Base-by-base conservation (phyloP, 2,888 invertebrate species). In the Himalopsyche anomala region DNA sequence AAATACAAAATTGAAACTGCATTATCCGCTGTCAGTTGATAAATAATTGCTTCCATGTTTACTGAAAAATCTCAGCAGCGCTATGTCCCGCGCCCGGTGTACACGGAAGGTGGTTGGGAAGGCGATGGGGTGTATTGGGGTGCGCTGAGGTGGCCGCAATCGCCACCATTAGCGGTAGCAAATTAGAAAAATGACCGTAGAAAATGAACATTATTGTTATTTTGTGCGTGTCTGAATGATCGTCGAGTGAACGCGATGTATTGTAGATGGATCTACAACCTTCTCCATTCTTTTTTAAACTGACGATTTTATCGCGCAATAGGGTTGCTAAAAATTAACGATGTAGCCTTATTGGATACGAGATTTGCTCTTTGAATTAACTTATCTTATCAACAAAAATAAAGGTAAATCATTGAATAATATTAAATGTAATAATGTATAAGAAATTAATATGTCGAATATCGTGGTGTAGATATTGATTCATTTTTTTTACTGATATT, bases 151-250 rank as follows among this genome's bases (percentile, higher is more conserved):
- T 38, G 74, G 74, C 36, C 74, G 36, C 74, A 74, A 74, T 74
- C 74, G 74, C 74, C 74, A 74, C 74, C 80, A 80, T 51, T 51
- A 40, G 69, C 84, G 87, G 82, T 81, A 86, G 87, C 83, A 87
- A 87, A 87, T 87, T 87, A 87, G 87, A 87, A 87, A 87, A 87
- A 87, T 87, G 82, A 87, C 87, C 87, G 87, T 86, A 86, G 84
- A 87, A 84, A 87, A 87, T 84, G 84, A 84, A 84, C 86, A 86
- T 86, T 86, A 86, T 83, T 83, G 86, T 74, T 74, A 74, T 74
- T 74, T 74, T 74, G 74, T 74, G 74, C 74, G 74, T 74, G 74
- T 83, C 80, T 80, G 85, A 56, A 74, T 74, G 74, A 74, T 74
- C 74, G 74, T 74, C 6, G 28, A 74, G 74, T 36, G 74, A 74